Evolutionary conservation across 2,113 vertebrate genomes (phyloP), one percentile per base, ranked within the genome.

Genomic region (Leptodactylus fuscus): DNA sequence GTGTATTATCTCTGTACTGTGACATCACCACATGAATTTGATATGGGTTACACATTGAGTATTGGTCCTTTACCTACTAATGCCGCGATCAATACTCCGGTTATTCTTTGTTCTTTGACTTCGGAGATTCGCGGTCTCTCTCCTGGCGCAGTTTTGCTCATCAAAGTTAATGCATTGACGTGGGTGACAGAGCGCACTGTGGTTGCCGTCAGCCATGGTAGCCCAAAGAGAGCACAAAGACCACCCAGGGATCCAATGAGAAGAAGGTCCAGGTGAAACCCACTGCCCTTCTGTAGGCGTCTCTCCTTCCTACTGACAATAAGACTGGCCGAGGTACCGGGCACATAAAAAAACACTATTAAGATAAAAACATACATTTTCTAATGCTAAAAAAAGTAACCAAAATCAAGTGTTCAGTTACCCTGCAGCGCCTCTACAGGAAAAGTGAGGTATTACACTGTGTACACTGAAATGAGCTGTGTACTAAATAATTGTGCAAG

Each of bases 231-330:
- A 0, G 97, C 96, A 0, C 98, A 99, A 18, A 98, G 58, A 0
- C 97, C 96, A 0, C 98, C 98, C 87, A 98, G 93, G 2, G 94
- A 95, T 77, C 97, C 98, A 0, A 99, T 99, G 24, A 99, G 96
- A 65, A 99, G 93, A 85, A 99, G 93, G 89, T 99, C 98, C 82
- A 99, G 91, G 91, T 99, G 98, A 92, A 99, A 99, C 69, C 98
- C 98, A 0, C 97, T 99, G 79, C 98, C 98, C 87, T 99, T 99
- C 15, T 96, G 89, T 86, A 99, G 90, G 7, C 93, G 94, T 58
- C 98, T 94, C 3, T 98, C 98, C 92, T 97, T 99, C 91, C 99
- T 97, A 90, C 96, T 98, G 86, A 99, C 96, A 16, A 99, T 99
- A 87, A 99, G 90, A n/a, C 98, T 99, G 90, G 44, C 2, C 32